Evolutionary conservation across 2,113 vertebrate genomes (phyloP).

Genomic region (Pandion haliaetus): DNA sequence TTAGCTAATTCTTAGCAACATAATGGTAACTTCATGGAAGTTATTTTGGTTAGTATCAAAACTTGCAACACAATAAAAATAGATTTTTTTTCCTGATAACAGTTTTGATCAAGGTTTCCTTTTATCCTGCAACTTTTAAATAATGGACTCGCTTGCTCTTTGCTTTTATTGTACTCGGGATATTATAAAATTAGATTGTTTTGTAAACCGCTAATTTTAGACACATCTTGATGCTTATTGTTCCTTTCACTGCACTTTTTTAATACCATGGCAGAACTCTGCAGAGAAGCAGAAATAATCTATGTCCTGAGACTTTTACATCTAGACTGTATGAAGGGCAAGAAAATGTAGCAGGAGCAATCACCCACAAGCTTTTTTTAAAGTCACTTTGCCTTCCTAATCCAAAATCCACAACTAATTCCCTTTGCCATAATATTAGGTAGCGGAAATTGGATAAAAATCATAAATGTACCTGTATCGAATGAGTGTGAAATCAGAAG

Average conservation of each 20-base stretch:
- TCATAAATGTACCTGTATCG: neutral
- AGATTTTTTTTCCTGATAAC: neutral
- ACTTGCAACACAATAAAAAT: neutral
- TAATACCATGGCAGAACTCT: neutral
- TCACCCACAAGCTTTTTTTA: neutral
- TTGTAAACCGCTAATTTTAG: slow-evolving; percentile 48
- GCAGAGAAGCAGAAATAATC: neutral
- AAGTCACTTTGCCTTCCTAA: neutral
- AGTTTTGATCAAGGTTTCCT: slow-evolving; percentile 29
- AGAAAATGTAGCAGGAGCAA: neutral
- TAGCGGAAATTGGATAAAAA: neutral
- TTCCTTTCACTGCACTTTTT: neutral
- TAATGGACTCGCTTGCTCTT: neutral
- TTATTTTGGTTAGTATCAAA: neutral
- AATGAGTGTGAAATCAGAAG: neutral
- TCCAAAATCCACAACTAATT: neutral
- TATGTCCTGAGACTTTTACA: neutral
- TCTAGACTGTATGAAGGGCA: neutral
- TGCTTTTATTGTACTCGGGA: slow-evolving; percentile 1
- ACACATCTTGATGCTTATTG: neutral
- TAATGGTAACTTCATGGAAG: neutral
- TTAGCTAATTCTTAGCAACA: neutral
- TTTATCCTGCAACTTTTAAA: neutral
- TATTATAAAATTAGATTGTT: slow-evolving; percentile 22
- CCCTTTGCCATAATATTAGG: neutral